phyloP scores from a whole-genome alignment of 1,140 invertebrate genomes.

The Copidosoma floridanum region DNA sequence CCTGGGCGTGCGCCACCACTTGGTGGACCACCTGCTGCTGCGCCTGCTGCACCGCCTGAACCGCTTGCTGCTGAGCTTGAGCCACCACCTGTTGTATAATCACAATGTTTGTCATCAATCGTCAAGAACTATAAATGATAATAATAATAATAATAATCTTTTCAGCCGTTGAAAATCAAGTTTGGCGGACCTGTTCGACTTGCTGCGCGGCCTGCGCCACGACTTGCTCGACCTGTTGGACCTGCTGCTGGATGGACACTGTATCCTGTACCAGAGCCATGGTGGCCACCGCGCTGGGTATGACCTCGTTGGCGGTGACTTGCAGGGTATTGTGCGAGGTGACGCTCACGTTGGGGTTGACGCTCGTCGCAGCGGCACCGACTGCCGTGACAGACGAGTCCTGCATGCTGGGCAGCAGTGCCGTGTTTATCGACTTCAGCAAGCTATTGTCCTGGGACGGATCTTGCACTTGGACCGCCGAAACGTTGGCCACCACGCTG shows the following conservation, averaged over 20 bases:
- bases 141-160: too few species aligned
- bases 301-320: constrained; percentile 40
- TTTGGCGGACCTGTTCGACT: constrained; percentile 45
- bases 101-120: too few species aligned
- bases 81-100: constrained; percentile 50
- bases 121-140: too few species aligned
- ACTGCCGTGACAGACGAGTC: constrained; percentile 58
- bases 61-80: constrained; percentile 50
- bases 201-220: constrained; percentile 52
- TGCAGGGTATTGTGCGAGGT: constrained; percentile 39
- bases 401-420: constrained; percentile 56
- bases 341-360: constrained; percentile 35
- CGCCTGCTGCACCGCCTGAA: constrained; percentile 50
- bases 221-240: constrained; percentile 52
- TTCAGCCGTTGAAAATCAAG: too few species aligned
- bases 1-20: constrained; percentile 51
- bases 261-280: constrained; percentile 36
- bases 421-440: constrained; percentile 53
- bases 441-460: constrained; percentile 57
- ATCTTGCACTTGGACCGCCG: constrained; percentile 37
- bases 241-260: constrained; percentile 49
- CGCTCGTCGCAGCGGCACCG: constrained; percentile 8
- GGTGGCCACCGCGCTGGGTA: constrained; percentile 30
- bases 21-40: constrained; percentile 54
- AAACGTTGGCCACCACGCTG: constrained; percentile 29